phyloP scores from a whole-genome alignment of 2,888 invertebrate species.

The Oligia fasciuncula region DNA sequence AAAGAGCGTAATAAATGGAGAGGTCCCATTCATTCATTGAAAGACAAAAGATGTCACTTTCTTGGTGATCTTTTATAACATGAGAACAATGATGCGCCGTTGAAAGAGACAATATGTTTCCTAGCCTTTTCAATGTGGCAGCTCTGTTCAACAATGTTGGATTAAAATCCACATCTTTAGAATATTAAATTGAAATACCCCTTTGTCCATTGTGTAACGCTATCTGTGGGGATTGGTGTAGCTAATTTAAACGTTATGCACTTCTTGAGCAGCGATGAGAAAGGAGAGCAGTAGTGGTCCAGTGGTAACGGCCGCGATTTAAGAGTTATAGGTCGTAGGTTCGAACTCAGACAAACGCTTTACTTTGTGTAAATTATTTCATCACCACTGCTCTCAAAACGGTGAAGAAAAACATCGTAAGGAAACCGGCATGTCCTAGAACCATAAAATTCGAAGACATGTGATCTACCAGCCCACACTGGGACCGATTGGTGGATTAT shows the following conservation, averaged over 20 bases:
- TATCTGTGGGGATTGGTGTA: background rate
- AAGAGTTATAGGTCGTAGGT: background rate
- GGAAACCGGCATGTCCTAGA: background rate
- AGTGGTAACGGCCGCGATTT: fast-evolving
- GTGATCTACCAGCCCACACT: background rate
- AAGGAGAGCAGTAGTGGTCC: background rate
- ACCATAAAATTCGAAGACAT: background rate
- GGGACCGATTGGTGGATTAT: background rate
- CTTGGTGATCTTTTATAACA: conserved; percentile 44
- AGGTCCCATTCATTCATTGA: conserved; percentile 9
- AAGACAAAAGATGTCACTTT: conserved; percentile 42
- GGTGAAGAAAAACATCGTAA: background rate
- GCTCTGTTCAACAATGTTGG: conserved; percentile 38
- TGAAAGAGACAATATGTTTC: conserved; percentile 57
- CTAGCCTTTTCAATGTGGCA: conserved; percentile 55
- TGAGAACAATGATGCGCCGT: conserved; percentile 46
- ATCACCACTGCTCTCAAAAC: background rate
- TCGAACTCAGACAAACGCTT: background rate
- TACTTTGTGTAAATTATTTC: background rate
- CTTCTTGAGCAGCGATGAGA: background rate
- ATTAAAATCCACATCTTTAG: conserved; percentile 49
- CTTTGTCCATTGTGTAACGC: conserved; percentile 29
- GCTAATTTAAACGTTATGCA: background rate
- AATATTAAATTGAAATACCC: conserved; percentile 48
- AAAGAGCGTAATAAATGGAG: conserved; percentile 26